Evolutionary conservation across 1,140 invertebrate genomes (phyloP).

Genomic region (Heliconius congener): DNA sequence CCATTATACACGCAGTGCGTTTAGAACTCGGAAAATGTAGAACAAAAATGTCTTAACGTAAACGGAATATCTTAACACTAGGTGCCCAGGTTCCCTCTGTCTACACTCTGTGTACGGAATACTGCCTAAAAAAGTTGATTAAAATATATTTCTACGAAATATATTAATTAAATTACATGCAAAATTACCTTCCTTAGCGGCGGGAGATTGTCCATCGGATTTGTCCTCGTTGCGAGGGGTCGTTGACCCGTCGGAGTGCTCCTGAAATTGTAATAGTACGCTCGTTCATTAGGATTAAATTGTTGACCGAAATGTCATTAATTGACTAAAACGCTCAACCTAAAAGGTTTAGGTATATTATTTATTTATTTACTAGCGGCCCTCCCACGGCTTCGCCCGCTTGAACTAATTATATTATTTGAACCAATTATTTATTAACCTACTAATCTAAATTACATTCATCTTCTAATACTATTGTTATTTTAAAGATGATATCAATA

Average conservation of each 20-base stretch:
- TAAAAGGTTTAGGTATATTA: not conserved
- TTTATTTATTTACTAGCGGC: not conserved
- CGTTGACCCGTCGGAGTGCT: slow-evolving; percentile 55
- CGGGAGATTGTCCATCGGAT: slow-evolving; percentile 62
- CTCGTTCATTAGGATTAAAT: slow-evolving; percentile 1
- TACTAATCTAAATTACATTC: no score
- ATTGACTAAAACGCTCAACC: not conserved
- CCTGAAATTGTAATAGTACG: slow-evolving; percentile 43
- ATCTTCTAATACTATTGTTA: no score
- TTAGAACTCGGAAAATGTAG: no score
- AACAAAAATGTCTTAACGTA: no score
- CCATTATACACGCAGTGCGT: no score
- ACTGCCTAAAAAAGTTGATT: not conserved
- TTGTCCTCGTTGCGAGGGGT: slow-evolving; percentile 61
- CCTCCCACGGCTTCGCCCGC: no score
- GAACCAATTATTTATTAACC: no score
- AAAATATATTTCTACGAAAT: not conserved
- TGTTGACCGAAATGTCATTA: not conserved
- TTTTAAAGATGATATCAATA: no score
- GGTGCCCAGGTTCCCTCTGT: no score
- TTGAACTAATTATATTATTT: no score
- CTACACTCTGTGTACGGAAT: no score
- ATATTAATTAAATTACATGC: not conserved
- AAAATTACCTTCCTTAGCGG: slow-evolving; percentile 55
- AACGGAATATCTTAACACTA: no score